These are phyloP conservation scores for Ficedula albicollis DNA, from an alignment of 2,797 vertebrate genomes.

Conservation along the genomic window DNA sequence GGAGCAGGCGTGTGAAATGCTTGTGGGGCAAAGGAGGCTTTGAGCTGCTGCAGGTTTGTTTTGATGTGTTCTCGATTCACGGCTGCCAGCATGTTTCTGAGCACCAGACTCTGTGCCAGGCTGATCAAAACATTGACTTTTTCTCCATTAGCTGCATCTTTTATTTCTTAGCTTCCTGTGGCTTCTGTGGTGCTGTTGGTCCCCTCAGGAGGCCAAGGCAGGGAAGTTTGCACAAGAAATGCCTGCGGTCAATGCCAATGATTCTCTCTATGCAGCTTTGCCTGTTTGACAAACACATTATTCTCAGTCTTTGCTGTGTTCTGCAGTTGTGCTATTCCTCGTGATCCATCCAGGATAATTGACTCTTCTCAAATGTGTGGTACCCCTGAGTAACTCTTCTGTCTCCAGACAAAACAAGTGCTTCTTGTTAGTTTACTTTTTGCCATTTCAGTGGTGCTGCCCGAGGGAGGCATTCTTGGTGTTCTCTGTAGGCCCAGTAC, in stretches of 20 bases:
- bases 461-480: fast-evolving
- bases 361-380: background rate
- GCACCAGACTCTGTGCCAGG: background rate
- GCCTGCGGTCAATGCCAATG: background rate
- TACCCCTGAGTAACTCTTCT: background rate
- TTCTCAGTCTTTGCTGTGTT: background rate
- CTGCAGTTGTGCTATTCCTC: fast-evolving
- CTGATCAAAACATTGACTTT: background rate
- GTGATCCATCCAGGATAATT: background rate
- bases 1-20: background rate
- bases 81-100: background rate
- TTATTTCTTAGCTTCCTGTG: background rate
- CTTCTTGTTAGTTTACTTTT: background rate
- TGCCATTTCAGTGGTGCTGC: background rate
- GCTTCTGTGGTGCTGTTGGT: background rate
- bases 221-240: background rate
- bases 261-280: background rate
- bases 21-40: fast-evolving
- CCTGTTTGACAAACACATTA: background rate
- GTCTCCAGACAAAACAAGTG: background rate
- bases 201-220: background rate
- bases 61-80: background rate
- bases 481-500: background rate
- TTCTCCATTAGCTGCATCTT: background rate
- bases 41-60: background rate